These are phyloP conservation scores for Phoeniculus purpureus DNA, from an alignment of 2,797 vertebrate species.

Conservation along the genomic window DNA sequence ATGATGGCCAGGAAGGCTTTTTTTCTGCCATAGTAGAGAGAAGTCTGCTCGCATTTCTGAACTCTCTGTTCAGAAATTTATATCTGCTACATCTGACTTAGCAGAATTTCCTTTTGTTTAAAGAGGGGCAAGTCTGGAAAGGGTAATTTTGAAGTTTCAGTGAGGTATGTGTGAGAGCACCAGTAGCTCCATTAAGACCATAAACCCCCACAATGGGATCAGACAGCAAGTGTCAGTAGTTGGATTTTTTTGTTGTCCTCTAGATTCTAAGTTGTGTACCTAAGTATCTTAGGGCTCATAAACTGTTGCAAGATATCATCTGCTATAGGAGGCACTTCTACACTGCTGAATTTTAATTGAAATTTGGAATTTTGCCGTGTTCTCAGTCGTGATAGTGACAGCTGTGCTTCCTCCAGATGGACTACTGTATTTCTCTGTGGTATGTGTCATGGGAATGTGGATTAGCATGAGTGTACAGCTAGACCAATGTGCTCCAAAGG, in stretches of 20 bases:
- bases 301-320: not conserved
- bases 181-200: not conserved
- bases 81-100: not conserved
- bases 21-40: not conserved
- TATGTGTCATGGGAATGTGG: not conserved
- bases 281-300: not conserved
- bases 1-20: not conserved
- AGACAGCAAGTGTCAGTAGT: not conserved
- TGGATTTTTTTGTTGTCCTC: not conserved
- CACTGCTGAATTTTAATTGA: not conserved
- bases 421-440: not conserved
- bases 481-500: not conserved
- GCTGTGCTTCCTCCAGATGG: not conserved
- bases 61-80: not conserved
- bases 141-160: not conserved
- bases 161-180: not conserved
- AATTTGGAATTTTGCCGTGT: not conserved
- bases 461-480: not conserved
- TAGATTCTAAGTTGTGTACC: not conserved
- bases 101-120: not conserved
- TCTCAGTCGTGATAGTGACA: not conserved
- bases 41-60: not conserved
- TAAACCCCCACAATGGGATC: not conserved
- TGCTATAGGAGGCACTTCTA: not conserved
- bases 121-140: not conserved